Evolutionary conservation across 2,888 invertebrate species (phyloP).

Genomic region (Hemicrepidius hirtus): DNA sequence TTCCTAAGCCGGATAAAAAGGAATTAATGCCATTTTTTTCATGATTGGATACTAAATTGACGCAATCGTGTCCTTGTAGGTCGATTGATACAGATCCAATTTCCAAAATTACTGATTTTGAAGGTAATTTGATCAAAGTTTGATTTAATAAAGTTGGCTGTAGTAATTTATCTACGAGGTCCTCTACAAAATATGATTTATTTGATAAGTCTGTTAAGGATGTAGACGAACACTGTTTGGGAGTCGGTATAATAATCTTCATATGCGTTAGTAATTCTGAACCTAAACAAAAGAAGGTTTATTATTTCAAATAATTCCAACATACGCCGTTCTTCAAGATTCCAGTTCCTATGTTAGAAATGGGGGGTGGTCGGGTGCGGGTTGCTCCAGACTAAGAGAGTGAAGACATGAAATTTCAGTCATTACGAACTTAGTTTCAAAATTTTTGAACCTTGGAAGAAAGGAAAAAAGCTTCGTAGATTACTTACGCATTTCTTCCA

Average conservation of each 20-base stretch:
- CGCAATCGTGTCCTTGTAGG: not conserved
- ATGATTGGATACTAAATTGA: not conserved
- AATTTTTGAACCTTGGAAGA: too few species aligned
- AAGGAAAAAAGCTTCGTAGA: too few species aligned
- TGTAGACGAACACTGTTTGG: slow-evolving; percentile 80
- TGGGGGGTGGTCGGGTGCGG: too few species aligned
- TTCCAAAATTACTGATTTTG: not conserved
- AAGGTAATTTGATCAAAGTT: slow-evolving; percentile 5
- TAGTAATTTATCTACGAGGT: slow-evolving; percentile 37
- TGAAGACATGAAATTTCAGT: too few species aligned
- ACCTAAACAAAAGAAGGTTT: slow-evolving; percentile 5
- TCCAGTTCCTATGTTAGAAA: too few species aligned
- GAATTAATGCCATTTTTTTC: not conserved
- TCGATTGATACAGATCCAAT: slow-evolving; percentile 1
- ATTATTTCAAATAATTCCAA: too few species aligned
- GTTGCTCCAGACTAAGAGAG: too few species aligned
- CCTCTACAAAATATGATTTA: slow-evolving; percentile 81
- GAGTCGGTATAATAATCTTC: slow-evolving; percentile 77
- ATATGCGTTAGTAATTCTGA: slow-evolving; percentile 73
- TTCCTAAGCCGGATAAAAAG: not conserved
- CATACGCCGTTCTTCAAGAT: too few species aligned
- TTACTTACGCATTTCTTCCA: too few species aligned
- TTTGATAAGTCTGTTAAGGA: slow-evolving; percentile 3
- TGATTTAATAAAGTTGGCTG: slow-evolving; percentile 29
- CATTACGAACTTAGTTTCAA: too few species aligned